Conservation (phyloP, 2,797 vertebrate genomes). For the Microtus obscurus region DNA sequence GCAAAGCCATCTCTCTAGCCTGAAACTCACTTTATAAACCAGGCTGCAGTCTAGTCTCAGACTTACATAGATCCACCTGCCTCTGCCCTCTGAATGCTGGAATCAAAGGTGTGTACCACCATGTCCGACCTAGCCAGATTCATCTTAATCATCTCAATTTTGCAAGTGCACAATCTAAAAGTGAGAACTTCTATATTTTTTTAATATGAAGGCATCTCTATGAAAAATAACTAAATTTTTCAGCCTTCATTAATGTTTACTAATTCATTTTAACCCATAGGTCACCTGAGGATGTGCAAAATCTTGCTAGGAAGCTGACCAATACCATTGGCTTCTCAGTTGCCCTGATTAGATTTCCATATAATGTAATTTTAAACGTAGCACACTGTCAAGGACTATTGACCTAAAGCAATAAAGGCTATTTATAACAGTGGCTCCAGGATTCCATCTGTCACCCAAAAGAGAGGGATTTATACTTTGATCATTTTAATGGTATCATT, state of each 20-base stretch:
- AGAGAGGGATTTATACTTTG: constrained; percentile 23
- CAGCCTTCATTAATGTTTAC: not conserved
- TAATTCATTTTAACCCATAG: not conserved
- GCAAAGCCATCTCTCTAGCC: not conserved
- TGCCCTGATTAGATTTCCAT: not conserved
- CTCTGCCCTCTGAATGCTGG: not conserved
- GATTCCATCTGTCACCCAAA: not conserved
- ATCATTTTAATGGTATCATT: not conserved
- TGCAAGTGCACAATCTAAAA: constrained; percentile 2
- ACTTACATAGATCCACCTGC: not conserved
- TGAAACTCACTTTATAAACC: not conserved
- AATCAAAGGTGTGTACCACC: not conserved
- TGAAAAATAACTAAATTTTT: not conserved
- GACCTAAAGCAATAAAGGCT: not conserved
- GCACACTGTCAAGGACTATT: not conserved
- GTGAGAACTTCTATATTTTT: not conserved
- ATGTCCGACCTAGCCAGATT: not conserved
- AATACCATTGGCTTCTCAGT: not conserved
- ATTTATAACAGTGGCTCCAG: not conserved
- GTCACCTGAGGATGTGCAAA: not conserved
- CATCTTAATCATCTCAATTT: constrained; percentile 26
- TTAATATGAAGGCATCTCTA: not conserved
- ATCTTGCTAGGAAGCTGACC: not conserved
- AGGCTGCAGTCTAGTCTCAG: not conserved
- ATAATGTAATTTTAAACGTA: not conserved